Evolutionary conservation across 2,888 invertebrate species (phyloP).

Genomic region (Cantharis rufa): DNA sequence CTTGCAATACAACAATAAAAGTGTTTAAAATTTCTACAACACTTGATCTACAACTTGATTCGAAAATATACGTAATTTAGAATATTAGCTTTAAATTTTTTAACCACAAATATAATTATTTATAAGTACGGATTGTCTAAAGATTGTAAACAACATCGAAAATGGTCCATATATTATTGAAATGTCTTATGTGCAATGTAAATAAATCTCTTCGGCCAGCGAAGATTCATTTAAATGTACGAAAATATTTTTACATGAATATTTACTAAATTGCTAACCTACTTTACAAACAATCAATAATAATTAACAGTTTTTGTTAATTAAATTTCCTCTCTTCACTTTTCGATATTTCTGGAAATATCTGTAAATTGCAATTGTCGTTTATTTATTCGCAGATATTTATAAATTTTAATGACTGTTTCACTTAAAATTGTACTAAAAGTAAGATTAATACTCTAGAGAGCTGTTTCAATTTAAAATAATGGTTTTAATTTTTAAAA

Average conservation of each 20-base stretch:
- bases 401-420: not conserved
- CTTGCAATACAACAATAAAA: slow-evolving; percentile 7
- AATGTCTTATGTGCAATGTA: slow-evolving; percentile 13
- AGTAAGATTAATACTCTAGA: not conserved
- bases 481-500: not conserved
- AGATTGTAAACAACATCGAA: slow-evolving; percentile 20
- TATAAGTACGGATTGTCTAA: slow-evolving; percentile 25
- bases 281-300: not conserved
- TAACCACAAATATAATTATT: slow-evolving; percentile 18
- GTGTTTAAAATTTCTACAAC: slow-evolving; percentile 4
- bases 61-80: slow-evolving; percentile 25
- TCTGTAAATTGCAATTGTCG: not conserved
- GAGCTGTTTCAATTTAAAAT: not conserved
- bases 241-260: slow-evolving; percentile 26
- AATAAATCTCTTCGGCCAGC: slow-evolving; percentile 22
- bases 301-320: not conserved
- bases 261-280: not conserved
- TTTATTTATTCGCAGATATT: not conserved
- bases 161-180: slow-evolving; percentile 23
- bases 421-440: not conserved
- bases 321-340: not conserved
- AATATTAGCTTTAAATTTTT: slow-evolving; percentile 25
- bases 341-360: not conserved
- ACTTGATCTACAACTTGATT: slow-evolving; percentile 12
- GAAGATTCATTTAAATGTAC: slow-evolving; percentile 17